Percentiles rank a stretch among this genome's conserved stretches.
phyloP scores from a whole-genome alignment of 2,797 vertebrate species.

The Lerista edwardsae region DNA sequence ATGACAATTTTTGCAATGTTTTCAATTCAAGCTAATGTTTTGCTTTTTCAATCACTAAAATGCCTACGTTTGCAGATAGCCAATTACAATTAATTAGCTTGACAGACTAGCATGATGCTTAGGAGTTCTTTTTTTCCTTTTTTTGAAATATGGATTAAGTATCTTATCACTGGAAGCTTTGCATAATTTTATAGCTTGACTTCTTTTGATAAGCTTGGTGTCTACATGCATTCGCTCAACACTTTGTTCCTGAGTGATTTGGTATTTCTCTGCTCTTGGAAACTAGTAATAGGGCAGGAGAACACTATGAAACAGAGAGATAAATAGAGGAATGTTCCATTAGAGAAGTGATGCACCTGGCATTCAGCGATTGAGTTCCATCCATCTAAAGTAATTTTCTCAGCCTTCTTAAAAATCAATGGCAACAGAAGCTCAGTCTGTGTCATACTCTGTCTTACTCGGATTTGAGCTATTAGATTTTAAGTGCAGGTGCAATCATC shows the following conservation, averaged over 20 bases:
- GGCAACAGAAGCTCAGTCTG: slow-evolving; percentile 44
- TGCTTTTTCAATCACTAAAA: slow-evolving; percentile 9
- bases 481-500: slow-evolving; percentile 52
- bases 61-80: background rate
- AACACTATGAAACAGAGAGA: slow-evolving; percentile 37
- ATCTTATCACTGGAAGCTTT: slow-evolving; percentile 44
- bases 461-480: slow-evolving; percentile 61
- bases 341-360: slow-evolving; percentile 36
- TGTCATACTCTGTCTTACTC: slow-evolving; percentile 56
- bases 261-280: slow-evolving; percentile 28
- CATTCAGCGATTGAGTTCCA: slow-evolving; percentile 51
- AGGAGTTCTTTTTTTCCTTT: slow-evolving; percentile 61
- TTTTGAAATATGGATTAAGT: slow-evolving; percentile 57
- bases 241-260: slow-evolving; percentile 53
- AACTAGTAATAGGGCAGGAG: slow-evolving; percentile 38
- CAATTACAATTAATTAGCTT: slow-evolving; percentile 67
- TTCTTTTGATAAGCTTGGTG: slow-evolving; percentile 56
- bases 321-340: slow-evolving; percentile 27
- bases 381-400: slow-evolving; percentile 57
- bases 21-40: background rate
- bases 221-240: slow-evolving; percentile 47
- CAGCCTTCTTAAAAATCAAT: slow-evolving; percentile 57
- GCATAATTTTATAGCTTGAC: slow-evolving; percentile 40
- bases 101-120: slow-evolving; percentile 62
- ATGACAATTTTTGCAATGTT: background rate